Conservation (phyloP, 2,888 invertebrate species). For the Cephus sareptanus region DNA sequence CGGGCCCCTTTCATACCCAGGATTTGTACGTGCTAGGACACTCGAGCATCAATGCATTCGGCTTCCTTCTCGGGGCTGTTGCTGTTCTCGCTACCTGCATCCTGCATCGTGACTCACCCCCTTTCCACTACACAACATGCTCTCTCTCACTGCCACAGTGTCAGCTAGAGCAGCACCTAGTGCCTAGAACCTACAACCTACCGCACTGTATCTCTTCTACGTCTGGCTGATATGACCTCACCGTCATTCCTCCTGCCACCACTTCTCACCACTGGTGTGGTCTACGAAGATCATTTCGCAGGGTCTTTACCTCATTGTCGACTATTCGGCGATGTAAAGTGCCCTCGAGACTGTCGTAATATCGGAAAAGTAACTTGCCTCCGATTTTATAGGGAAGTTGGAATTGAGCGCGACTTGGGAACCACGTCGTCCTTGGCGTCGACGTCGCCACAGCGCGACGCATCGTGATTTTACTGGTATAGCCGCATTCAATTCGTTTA, state of each 20-base stretch:
- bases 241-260: not conserved
- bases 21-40: not conserved
- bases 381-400: not conserved
- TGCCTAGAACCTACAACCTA: not conserved
- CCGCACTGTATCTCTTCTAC: not conserved
- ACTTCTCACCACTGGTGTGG: not conserved
- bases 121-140: not conserved
- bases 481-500: not conserved
- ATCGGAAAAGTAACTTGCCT: not conserved
- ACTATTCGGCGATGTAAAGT: not conserved
- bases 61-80: not conserved
- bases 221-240: not conserved
- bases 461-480: not conserved
- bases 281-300: not conserved
- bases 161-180: not conserved
- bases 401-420: not conserved
- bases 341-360: not conserved
- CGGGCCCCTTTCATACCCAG: slow-evolving; percentile 2
- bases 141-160: not conserved
- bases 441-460: not conserved
- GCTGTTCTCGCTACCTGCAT: not conserved
- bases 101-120: not conserved
- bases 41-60: not conserved
- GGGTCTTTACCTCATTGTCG: not conserved
- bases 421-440: not conserved